Evolutionary conservation across 1,140 invertebrate genomes (phyloP), one percentile per base, ranked within the genome.

Genomic region (Diorhabda elongata): DNA sequence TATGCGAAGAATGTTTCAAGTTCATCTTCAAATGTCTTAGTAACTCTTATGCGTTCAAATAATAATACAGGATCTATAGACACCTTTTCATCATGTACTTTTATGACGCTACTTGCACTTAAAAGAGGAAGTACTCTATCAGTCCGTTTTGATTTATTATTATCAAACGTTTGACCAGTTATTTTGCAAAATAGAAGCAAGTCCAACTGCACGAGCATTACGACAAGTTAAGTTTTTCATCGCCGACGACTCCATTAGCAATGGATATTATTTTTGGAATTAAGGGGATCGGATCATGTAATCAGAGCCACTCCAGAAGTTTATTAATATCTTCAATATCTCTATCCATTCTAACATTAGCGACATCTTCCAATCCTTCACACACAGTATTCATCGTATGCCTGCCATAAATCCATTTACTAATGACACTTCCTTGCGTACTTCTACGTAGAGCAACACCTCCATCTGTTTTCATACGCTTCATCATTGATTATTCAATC

Each of bases 21-120:
- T 72, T 78, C 71, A 74, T 74, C 71, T 66, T 70, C 65, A 69
- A 75, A 68, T 58, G 70, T 66, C 11, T 73, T 65, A 64, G 73
- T 70, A 66, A 73, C 74, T 65, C 73, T 74, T 65, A 82, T 82
- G 71, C 76, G 72, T 76, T 82, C 79, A 69, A 82, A 81, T 44
- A 82, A 81, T 44, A 80, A 74, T 70, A 76, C 66, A 67, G 77
- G 76, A 69, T 82, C 77, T 62, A 80, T 62, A 68, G 75, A 47
- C 58, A 82, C 75, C 68, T 76, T 72, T 61, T 75, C 69, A 44
- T 77, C 71, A 72, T 79, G 61, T 70, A 80, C 66, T 76, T 80
- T 79, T 66, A 81, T 71, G 47, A 74, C 70, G 58, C 67, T 77
- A 47, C 42, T 79, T 56, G 9, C 9, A 52, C 1, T 9, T 52